Percentiles rank a stretch among this genome's conserved stretches.
Conservation (phyloP, 2,888 invertebrate genomes). For the Phyto melanocephala region DNA sequence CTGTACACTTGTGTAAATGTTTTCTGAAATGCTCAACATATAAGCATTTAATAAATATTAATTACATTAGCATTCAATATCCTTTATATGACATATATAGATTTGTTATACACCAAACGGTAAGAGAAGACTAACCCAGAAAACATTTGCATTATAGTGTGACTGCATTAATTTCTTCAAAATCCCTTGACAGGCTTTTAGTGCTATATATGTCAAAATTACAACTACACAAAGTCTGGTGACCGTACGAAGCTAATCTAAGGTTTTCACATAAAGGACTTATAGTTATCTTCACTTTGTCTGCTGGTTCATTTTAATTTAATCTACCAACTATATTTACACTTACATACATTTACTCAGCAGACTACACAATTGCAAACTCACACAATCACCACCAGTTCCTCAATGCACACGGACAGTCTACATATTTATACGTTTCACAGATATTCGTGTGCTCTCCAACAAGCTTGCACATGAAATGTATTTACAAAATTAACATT, state of each 20-base stretch:
- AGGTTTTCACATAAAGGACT: too few species aligned
- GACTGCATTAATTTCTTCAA: neutral
- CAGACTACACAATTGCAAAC: neutral
- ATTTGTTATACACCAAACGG: conserved; percentile 42
- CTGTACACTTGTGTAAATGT: neutral
- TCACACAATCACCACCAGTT: neutral
- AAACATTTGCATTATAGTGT: neutral
- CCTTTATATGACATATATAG: conserved; percentile 58
- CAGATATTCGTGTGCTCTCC: neutral
- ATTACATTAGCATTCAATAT: conserved; percentile 66
- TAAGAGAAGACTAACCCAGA: neutral
- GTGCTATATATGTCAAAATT: too few species aligned
- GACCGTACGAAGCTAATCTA: too few species aligned
- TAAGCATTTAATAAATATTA: conserved; percentile 67
- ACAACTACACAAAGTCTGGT: too few species aligned
- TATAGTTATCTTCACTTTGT: neutral
- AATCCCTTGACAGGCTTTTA: too few species aligned
- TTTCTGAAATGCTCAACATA: conserved; percentile 41
- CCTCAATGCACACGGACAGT: too few species aligned
- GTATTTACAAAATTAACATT: conserved; percentile 60
- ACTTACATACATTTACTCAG: conserved; percentile 14
- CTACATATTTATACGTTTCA: neutral
- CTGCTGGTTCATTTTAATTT: conserved; percentile 35
- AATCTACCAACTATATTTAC: conserved; percentile 28
- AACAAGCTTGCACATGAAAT: neutral